Base-by-base conservation (phyloP, 2,888 invertebrate genomes). In the Laothoe populi region DNA sequence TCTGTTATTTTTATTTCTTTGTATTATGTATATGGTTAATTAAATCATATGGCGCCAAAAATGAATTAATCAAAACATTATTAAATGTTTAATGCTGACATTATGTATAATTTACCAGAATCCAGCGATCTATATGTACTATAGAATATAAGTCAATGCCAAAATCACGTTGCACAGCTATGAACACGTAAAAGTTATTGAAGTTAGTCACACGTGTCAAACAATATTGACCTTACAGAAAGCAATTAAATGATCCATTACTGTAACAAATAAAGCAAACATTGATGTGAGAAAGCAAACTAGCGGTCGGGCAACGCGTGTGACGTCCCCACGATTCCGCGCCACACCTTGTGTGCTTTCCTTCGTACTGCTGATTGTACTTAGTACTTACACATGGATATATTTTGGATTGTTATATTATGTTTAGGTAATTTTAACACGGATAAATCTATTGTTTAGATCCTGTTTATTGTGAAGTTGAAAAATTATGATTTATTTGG, bases 221-320 rank as follows among this genome's bases (percentile, higher is more conserved):
- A 78, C 79, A 82, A 70, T 66, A 77, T 78, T 81, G 75, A 83
- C 82, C 79, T 83, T 74, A 77, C 72, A 71, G 72, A 67, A 68
- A 82, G 81, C 85, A 88, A 90, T 90, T 87, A 90, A 79, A 77
- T 70, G 74, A 75, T 75, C 89, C 84, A 91, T 91, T 90, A 89
- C 77, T 71, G 87, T 87, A 84, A 87, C 83, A 84, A 84, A 83
- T 82, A 81, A 70, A 77, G 72, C 75, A 87, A 87, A 88, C 84
- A 88, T 63, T 62, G 67, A 75, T 81, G 79, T 79, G 81, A 79
- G 79, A 81, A 79, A 75, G 70, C 66, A 70, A 72, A 75, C 77
- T 71, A 70, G 70, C 66, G 70, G 74, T 68, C 71, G 79, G 75
- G 76, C 77, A 64, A 66, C 66, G 71, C 69, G 69, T 66, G 72